Evolutionary conservation across 2,113 vertebrate genomes (phyloP), one percentile per base, ranked within the genome.

Genomic region (Brachyhypopomus gauderio): DNA sequence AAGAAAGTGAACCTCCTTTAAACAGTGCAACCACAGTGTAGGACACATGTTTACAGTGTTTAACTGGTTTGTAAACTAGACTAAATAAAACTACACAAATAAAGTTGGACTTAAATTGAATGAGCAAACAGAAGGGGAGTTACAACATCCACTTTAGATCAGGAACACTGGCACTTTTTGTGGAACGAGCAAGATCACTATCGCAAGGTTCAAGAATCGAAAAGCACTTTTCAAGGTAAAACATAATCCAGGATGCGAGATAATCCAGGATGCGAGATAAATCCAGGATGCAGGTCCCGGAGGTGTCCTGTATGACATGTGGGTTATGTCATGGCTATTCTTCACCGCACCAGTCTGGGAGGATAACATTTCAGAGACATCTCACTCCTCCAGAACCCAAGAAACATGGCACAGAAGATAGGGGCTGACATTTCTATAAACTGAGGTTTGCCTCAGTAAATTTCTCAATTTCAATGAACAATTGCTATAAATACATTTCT

Each of bases 311-410:
- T 8, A 17, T 67, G 27, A 30, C 63, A 67, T 7, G 30, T 34
- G 30, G 14, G 19, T 67, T 36, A 67, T 1, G 63, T 17, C 25
- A 66, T 9, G 2, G 9, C 34, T 27, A 34, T 66, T 27, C 25
- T 20, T 4, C 27, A 36, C 64, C 3, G 30, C 34, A 67, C 30
- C 45, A 36, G 30, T 22, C 34, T 60, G 20, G 62, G 48, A 52
- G 45, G 45, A 3, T 0, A 62, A 66, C 23, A 77, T 77, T 81
- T 77, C 77, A 77, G 77, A 67, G 60, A 78, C 72, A 45, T 27
- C 55, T 84, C 58, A 77, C 66, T 38, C 45, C 34, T 76, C 58
- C 45, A 36, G 19, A 34, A 67, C 1, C 19, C 64, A 38, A n/a
- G 58, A 22, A 60, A 60, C 8, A 60, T 4, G 2, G 19, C 30